phyloP scores from a whole-genome alignment of 2,888 invertebrate species.

The Rambutsinella grinnellia region DNA sequence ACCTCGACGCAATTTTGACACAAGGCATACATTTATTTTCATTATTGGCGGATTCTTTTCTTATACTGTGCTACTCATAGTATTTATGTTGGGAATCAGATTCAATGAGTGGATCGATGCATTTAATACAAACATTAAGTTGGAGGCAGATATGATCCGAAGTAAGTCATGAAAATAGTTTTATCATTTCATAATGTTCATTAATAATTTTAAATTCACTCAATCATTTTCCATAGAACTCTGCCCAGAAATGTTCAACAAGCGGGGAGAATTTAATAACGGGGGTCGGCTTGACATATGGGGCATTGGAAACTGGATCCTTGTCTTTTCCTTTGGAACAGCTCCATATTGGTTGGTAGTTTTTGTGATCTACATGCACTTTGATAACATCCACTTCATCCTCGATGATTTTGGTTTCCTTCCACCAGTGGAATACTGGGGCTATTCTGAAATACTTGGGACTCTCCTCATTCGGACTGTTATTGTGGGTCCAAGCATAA shows the following conservation, averaged over 20 bases:
- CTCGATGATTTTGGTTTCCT: conserved; percentile 10
- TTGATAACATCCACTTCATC: background rate
- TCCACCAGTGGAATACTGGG: conserved; percentile 3
- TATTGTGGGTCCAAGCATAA: background rate
- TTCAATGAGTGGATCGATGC: background rate
- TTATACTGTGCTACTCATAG: no score
- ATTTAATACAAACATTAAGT: background rate
- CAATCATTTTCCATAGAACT: background rate
- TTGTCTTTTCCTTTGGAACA: background rate
- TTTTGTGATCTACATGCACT: background rate
- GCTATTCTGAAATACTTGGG: background rate
- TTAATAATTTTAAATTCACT: background rate
- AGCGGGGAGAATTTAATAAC: background rate
- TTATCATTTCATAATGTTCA: background rate
- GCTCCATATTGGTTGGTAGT: background rate
- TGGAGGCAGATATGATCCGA: background rate
- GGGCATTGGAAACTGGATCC: background rate
- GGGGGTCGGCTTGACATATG: background rate
- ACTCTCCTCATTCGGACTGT: background rate
- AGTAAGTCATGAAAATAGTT: background rate
- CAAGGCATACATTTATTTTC: no score
- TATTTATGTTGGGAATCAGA: no score
- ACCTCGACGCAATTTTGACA: no score
- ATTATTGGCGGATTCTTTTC: no score
- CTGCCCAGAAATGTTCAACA: background rate